Evolutionary conservation across 2,888 invertebrate genomes (phyloP).

Genomic region (Ypsolopha scabrella): DNA sequence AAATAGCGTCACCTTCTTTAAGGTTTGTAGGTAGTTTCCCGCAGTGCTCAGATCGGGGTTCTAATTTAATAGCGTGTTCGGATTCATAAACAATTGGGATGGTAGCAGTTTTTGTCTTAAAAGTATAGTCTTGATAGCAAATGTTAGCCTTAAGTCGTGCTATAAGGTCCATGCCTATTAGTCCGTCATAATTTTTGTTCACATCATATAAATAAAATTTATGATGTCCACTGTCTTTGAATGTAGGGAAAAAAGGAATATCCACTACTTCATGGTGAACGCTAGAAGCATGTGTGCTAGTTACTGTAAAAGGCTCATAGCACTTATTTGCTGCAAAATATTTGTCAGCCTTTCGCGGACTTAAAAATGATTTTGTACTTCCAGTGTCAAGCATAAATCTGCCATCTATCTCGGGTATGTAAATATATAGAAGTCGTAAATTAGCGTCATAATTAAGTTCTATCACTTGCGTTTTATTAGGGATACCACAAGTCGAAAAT

Average conservation of each 20-base stretch:
- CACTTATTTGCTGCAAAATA: background rate
- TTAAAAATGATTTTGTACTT: background rate
- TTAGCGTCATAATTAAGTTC: background rate
- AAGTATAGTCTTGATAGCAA: background rate
- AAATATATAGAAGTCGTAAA: background rate
- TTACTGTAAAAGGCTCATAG: background rate
- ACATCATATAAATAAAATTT: background rate
- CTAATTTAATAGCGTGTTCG: no score
- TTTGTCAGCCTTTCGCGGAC: background rate
- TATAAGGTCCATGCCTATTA: background rate
- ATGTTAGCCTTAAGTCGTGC: background rate
- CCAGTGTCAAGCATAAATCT: conserved; percentile 1
- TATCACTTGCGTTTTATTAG: background rate
- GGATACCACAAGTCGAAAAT: background rate
- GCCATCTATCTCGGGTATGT: background rate
- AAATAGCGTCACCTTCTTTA: background rate
- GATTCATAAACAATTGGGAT: background rate
- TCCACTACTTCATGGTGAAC: background rate
- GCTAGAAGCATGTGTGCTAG: background rate
- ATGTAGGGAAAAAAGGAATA: background rate
- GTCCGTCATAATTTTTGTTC: background rate
- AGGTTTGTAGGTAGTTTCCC: background rate
- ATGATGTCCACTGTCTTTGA: background rate
- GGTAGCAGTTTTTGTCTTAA: background rate
- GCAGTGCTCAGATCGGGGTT: background rate